phyloP scores from a whole-genome alignment of 2,797 vertebrate genomes.

The Sebastes cheni region DNA sequence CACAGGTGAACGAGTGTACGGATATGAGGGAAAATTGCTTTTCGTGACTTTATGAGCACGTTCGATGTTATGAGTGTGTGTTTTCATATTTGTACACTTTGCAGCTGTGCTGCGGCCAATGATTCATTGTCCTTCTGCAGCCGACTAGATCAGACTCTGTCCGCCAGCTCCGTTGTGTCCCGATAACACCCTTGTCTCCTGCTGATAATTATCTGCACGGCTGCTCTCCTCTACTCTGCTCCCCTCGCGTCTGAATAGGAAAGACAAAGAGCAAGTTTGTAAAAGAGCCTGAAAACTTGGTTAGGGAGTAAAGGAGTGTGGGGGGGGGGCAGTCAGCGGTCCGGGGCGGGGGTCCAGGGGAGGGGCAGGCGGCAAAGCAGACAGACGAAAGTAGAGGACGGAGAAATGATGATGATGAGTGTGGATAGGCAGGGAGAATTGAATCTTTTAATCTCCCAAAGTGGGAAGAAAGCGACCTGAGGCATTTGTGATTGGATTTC shows the following conservation, averaged over 20 bases:
- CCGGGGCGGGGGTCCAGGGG: constrained; percentile 1
- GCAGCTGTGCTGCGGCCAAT: constrained; percentile 31
- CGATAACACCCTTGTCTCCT: constrained; percentile 55
- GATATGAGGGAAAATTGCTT: neutral
- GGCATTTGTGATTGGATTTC: constrained; percentile 85
- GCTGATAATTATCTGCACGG: constrained; percentile 74
- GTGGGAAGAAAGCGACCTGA: constrained; percentile 79
- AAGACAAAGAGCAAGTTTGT: constrained; percentile 67
- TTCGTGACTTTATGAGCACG: neutral
- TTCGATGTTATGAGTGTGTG: neutral
- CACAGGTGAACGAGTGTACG: neutral
- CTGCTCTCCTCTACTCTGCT: constrained; percentile 40
- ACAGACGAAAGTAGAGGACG: constrained; percentile 59
- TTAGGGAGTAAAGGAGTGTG: constrained; percentile 24
- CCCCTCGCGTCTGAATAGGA: constrained; percentile 41
- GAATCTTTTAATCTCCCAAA: constrained; percentile 85
- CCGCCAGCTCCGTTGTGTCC: constrained; percentile 57
- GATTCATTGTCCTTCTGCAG: constrained; percentile 54
- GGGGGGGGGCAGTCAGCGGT: constrained; percentile 1
- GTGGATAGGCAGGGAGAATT: constrained; percentile 78
- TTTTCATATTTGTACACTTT: constrained; percentile 16
- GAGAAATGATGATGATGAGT: constrained; percentile 77
- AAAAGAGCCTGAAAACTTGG: constrained; percentile 66
- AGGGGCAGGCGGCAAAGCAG: constrained; percentile 24
- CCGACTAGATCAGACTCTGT: constrained; percentile 49